Percentiles rank a stretch among this genome's conserved stretches.
These are phyloP conservation scores for Ctenopoma kingsleyae DNA, from an alignment of 2,797 vertebrate genomes.

Conservation along the genomic window DNA sequence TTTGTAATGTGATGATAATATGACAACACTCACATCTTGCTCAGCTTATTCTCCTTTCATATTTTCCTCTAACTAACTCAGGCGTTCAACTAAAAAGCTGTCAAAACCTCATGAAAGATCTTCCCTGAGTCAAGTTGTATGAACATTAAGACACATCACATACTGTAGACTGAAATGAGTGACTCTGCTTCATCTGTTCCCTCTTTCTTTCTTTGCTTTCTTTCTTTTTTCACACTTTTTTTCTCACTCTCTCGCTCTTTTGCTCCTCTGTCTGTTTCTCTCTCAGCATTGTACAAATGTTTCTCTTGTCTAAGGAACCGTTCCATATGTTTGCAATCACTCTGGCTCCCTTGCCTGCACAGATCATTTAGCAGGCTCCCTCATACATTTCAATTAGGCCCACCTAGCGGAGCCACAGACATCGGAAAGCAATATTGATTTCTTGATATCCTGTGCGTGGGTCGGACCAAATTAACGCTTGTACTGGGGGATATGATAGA, in stretches of 20 bases:
- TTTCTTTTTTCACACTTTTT: background rate
- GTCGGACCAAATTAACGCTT: constrained; percentile 72
- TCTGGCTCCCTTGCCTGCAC: constrained; percentile 75
- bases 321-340: constrained; percentile 84
- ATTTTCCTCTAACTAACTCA: constrained; percentile 31
- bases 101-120: constrained; percentile 40
- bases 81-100: constrained; percentile 50
- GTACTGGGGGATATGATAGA: constrained; percentile 75
- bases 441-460: constrained; percentile 73
- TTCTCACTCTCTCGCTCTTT: constrained; percentile 19
- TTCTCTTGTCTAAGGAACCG: constrained; percentile 80
- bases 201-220: background rate
- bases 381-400: constrained; percentile 85
- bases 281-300: constrained; percentile 75
- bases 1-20: constrained; percentile 65
- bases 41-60: constrained; percentile 19
- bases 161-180: background rate
- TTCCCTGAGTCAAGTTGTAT: constrained; percentile 18
- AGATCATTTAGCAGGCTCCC: constrained; percentile 79
- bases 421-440: constrained; percentile 79
- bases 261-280: constrained; percentile 57
- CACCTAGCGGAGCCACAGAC: constrained; percentile 71
- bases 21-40: constrained; percentile 32
- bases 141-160: constrained; percentile 38
- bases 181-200: constrained; percentile 4